phyloP scores from a whole-genome alignment of 2,113 vertebrate species.

The Archilochus colubris region DNA sequence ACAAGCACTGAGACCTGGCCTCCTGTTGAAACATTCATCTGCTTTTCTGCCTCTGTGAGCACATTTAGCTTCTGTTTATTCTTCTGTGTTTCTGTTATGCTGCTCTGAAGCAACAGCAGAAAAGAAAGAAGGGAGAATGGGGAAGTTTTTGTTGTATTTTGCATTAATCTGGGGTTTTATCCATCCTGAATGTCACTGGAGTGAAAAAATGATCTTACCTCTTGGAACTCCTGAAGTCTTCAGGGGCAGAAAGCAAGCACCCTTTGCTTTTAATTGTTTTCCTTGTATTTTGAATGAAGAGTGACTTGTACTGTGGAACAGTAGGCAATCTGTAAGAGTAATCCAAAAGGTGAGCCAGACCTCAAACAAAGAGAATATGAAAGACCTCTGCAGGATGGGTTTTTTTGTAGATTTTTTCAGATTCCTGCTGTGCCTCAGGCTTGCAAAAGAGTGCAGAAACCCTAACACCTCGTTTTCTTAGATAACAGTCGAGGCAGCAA shows the following conservation, averaged over 20 bases:
- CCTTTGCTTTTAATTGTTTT: background rate
- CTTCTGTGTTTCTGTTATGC: background rate
- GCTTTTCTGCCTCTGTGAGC: background rate
- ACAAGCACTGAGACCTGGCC: background rate
- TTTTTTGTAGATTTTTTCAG: background rate
- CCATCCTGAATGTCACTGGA: background rate
- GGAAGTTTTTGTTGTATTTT: background rate
- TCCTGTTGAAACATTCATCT: background rate
- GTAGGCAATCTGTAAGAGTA: background rate
- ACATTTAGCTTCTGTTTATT: background rate
- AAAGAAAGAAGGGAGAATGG: background rate
- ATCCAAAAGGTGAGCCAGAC: background rate
- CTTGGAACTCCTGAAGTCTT: background rate
- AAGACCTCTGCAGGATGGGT: background rate
- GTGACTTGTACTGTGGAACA: background rate
- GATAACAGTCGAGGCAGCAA: constrained; percentile 1
- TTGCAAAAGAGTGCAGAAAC: constrained; percentile 11
- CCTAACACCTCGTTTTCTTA: background rate
- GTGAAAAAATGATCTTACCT: background rate
- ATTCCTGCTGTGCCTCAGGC: background rate
- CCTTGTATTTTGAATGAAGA: background rate
- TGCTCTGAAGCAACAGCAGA: background rate
- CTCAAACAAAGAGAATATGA: background rate
- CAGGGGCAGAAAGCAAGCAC: background rate
- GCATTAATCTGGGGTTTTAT: background rate